phyloP scores from a whole-genome alignment of 2,888 invertebrate genomes.

The Petrophora chlorosata region DNA sequence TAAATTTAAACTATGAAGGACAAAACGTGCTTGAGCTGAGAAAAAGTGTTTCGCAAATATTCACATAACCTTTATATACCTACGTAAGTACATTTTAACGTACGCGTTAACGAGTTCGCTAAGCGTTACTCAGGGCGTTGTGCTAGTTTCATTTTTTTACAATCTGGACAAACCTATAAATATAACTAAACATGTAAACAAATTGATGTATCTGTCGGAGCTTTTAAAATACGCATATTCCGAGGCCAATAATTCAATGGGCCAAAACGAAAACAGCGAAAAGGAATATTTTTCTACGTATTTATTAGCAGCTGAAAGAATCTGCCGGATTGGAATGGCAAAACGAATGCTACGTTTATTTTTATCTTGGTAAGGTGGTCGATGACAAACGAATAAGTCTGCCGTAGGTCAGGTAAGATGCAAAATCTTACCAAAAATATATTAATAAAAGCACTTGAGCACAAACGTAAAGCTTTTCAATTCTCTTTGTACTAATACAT shows the following conservation, averaged over 20 bases:
- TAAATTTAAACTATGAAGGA: conserved; percentile 15
- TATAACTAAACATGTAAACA: conserved; percentile 28
- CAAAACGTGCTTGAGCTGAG: conserved; percentile 9
- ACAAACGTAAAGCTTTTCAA: no score
- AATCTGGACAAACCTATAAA: conserved; percentile 25
- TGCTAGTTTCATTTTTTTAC: conserved; percentile 24
- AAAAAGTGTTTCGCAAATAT: conserved; percentile 6
- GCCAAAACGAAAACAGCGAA: conserved; percentile 1
- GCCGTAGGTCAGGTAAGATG: no score
- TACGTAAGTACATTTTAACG: neutral
- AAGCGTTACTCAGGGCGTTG: conserved; percentile 16
- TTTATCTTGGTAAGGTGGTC: no score
- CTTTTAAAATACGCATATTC: conserved; percentile 16
- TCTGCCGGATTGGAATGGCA: no score
- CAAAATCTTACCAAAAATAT: no score
- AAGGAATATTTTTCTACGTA: neutral
- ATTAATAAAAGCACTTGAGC: no score
- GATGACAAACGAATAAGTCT: no score
- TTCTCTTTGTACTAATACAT: no score
- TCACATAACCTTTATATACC: neutral
- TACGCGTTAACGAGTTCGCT: conserved; percentile 5
- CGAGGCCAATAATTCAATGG: conserved; percentile 13
- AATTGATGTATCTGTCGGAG: conserved; percentile 27
- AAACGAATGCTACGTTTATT: no score
- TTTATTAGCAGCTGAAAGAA: no score